These are phyloP conservation scores for Sialis fuliginosa DNA, from an alignment of 2,888 invertebrate species.

Conservation along the genomic window DNA sequence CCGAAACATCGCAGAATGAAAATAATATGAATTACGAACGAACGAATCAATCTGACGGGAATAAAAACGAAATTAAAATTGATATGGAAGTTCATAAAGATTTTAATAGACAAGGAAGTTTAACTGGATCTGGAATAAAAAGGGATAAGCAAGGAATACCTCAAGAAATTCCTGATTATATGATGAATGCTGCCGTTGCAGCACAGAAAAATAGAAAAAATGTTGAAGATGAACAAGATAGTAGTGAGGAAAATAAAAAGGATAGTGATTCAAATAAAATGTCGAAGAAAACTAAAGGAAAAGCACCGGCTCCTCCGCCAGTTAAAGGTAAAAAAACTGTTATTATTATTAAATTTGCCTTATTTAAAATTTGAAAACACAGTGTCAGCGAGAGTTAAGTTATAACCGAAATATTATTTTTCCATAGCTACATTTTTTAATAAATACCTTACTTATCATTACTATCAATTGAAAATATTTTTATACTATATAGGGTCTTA, in stretches of 20 bases:
- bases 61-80: conserved; percentile 8
- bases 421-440: too few species aligned
- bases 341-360: too few species aligned
- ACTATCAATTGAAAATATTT: too few species aligned
- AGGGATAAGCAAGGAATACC: conserved; percentile 42
- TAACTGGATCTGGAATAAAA: conserved; percentile 39
- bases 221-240: conserved; percentile 14
- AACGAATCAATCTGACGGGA: conserved; percentile 2
- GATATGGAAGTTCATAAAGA: conserved; percentile 14
- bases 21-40: conserved; percentile 21
- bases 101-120: conserved; percentile 27
- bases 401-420: too few species aligned
- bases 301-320: conserved; percentile 51
- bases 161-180: conserved; percentile 51
- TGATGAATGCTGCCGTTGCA: conserved; percentile 52
- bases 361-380: too few species aligned
- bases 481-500: too few species aligned
- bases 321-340: not conserved
- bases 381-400: too few species aligned
- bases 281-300: conserved; percentile 46
- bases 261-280: conserved; percentile 21
- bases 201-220: conserved; percentile 49
- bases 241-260: conserved; percentile 6
- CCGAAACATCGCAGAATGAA: conserved; percentile 23
- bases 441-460: too few species aligned